phyloP scores from a whole-genome alignment of 2,888 invertebrate species.

The Andrena praecox region DNA sequence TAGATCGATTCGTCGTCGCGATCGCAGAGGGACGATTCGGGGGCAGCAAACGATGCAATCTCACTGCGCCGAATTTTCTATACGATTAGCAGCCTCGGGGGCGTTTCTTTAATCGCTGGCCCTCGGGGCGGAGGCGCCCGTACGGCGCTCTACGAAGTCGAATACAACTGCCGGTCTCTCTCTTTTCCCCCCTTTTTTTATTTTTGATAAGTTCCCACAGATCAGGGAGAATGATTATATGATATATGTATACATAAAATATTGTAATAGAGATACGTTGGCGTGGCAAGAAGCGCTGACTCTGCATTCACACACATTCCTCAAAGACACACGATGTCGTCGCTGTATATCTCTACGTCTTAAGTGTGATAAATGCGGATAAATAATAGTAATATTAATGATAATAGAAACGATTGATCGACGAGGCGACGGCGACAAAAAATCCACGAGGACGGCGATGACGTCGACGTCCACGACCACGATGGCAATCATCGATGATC shows the following conservation, averaged over 20 bases:
- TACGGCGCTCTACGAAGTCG: constrained; percentile 8
- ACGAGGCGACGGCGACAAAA: constrained; percentile 54
- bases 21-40: constrained; percentile 4
- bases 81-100: not conserved
- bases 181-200: constrained; percentile 50
- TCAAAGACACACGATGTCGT: constrained; percentile 75
- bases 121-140: constrained; percentile 3
- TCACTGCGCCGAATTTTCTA: constrained; percentile 47
- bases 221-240: constrained; percentile 60
- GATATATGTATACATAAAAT: constrained; percentile 28
- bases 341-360: constrained; percentile 66
- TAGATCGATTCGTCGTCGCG: not conserved
- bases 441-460: constrained; percentile 56
- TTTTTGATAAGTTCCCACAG: constrained; percentile 61
- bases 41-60: constrained; percentile 10
- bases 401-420: constrained; percentile 43
- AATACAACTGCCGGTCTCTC: constrained; percentile 53
- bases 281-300: constrained; percentile 55
- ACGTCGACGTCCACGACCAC: constrained; percentile 57
- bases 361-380: constrained; percentile 73
- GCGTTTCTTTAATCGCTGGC: constrained; percentile 22
- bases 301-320: constrained; percentile 76
- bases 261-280: constrained; percentile 50
- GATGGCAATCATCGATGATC: constrained; percentile 56
- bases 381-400: constrained; percentile 16